These are phyloP conservation scores for Melanargia galathea DNA, from an alignment of 2,888 invertebrate genomes.

Conservation along the genomic window DNA sequence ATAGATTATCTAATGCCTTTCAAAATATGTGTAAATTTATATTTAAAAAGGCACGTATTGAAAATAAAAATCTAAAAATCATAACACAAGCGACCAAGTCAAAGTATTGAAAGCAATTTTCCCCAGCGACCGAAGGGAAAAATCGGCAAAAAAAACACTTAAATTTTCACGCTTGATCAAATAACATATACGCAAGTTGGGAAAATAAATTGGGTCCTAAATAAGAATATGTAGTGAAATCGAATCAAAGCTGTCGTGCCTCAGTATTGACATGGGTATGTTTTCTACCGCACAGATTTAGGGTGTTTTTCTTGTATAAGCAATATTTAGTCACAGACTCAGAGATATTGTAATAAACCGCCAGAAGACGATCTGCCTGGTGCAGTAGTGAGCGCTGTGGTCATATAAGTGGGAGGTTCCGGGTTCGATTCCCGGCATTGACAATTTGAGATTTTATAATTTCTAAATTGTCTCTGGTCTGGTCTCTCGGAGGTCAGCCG, in stretches of 20 bases:
- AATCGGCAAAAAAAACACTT: slow-evolving; percentile 9
- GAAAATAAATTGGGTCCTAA: slow-evolving; percentile 24
- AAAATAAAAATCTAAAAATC: neutral
- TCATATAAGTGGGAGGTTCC: no score
- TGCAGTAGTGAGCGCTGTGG: no score
- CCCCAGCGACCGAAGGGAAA: neutral
- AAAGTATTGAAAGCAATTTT: neutral
- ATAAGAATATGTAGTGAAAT: slow-evolving; percentile 31
- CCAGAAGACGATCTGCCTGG: no score
- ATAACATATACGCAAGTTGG: slow-evolving; percentile 15
- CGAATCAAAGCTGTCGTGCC: slow-evolving; percentile 25
- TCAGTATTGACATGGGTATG: slow-evolving; percentile 37
- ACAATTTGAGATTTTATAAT: no score
- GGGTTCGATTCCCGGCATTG: no score
- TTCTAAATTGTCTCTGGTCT: no score
- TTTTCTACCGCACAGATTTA: slow-evolving; percentile 16
- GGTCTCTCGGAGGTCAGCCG: no score
- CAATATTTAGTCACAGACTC: neutral
- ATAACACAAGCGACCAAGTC: neutral
- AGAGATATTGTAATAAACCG: neutral
- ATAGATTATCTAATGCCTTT: no score
- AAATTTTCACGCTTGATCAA: slow-evolving; percentile 19
- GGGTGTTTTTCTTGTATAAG: slow-evolving; percentile 2
- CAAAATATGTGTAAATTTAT: no score
- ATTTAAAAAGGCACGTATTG: no score